Evolutionary conservation across 2,113 vertebrate genomes (phyloP).

Genomic region (Silurus asotus): DNA sequence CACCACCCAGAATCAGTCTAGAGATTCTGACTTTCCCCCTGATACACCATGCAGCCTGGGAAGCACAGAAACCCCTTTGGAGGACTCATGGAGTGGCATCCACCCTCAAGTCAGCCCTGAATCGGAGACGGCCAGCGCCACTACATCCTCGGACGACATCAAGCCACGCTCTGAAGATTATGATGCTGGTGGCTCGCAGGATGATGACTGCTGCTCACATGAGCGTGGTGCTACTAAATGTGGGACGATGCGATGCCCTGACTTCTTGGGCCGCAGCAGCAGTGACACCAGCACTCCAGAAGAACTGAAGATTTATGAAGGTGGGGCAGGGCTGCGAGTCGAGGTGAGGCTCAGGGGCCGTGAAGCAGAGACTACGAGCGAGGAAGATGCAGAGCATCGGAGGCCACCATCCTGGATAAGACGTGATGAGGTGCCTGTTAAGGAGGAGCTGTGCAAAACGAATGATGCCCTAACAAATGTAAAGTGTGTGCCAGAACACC

Average conservation of each 20-base stretch:
- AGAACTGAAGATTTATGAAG: constrained; percentile 91
- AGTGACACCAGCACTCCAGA: constrained; percentile 98
- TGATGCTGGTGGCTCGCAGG: constrained; percentile 96
- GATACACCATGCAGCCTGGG: constrained; percentile 77
- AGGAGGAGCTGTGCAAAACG: constrained; percentile 63
- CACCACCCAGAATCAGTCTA: constrained; percentile 61
- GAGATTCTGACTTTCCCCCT: constrained; percentile 66
- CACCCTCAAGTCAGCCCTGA: constrained; percentile 88
- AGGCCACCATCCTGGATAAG: constrained; percentile 80
- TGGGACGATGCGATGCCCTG: constrained; percentile 90
- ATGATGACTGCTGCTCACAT: constrained; percentile 91
- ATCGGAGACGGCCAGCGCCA: constrained; percentile 89
- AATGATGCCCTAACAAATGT: constrained; percentile 46
- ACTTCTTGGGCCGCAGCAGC: constrained; percentile 95
- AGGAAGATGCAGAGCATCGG: constrained; percentile 83
- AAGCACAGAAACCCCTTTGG: constrained; percentile 74
- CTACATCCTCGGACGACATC: constrained; percentile 96
- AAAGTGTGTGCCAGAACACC: constrained; percentile 68
- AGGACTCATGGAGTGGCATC: constrained; percentile 78
- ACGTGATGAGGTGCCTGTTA: constrained; percentile 63
- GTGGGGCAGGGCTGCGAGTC: constrained; percentile 79
- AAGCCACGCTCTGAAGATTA: constrained; percentile 98
- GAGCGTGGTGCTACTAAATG: constrained; percentile 91
- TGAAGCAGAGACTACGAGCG: constrained; percentile 86
- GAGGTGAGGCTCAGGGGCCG: constrained; percentile 88